Evolutionary conservation across 2,113 vertebrate species (phyloP).

Genomic region (Lophius piscatorius): DNA sequence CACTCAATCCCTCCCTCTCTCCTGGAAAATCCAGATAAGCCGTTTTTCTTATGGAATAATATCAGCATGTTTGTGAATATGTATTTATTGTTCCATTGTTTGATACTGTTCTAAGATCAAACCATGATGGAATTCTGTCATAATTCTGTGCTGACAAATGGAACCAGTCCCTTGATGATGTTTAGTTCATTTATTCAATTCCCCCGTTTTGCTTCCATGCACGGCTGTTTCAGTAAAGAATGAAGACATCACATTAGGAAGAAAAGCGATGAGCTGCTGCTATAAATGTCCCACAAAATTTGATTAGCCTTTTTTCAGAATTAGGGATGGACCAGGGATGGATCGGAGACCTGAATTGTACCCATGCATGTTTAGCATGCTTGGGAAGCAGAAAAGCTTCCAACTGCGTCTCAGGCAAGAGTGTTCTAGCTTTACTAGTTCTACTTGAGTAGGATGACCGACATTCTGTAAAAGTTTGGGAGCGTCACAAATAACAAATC

Average conservation of each 20-base stretch:
- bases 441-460: too few relatives aligned
- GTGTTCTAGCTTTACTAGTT: too few relatives aligned
- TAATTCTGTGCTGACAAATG: constrained; percentile 12
- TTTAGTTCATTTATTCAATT: too few relatives aligned
- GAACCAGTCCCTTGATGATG: too few relatives aligned
- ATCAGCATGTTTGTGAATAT: constrained; percentile 12
- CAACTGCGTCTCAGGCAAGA: too few relatives aligned
- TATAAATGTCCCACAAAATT: constrained; percentile 30
- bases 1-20: constrained; percentile 25
- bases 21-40: constrained; percentile 33
- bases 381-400: too few relatives aligned
- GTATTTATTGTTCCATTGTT: constrained; percentile 7
- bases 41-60: constrained; percentile 21
- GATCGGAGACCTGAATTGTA: too few relatives aligned
- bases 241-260: constrained; percentile 57
- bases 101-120: constrained; percentile 1
- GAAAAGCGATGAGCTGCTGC: constrained; percentile 43
- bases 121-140: constrained; percentile 3
- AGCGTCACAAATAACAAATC: too few relatives aligned
- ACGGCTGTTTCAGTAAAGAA: constrained; percentile 40
- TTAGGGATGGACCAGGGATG: too few relatives aligned
- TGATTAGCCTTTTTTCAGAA: not conserved
- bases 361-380: too few relatives aligned
- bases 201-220: constrained; percentile 30
- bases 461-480: too few relatives aligned